Percentiles rank a stretch among this genome's conserved stretches.
phyloP scores from a whole-genome alignment of 1,140 invertebrate species.

The Zaprionus kolodkinae region DNA sequence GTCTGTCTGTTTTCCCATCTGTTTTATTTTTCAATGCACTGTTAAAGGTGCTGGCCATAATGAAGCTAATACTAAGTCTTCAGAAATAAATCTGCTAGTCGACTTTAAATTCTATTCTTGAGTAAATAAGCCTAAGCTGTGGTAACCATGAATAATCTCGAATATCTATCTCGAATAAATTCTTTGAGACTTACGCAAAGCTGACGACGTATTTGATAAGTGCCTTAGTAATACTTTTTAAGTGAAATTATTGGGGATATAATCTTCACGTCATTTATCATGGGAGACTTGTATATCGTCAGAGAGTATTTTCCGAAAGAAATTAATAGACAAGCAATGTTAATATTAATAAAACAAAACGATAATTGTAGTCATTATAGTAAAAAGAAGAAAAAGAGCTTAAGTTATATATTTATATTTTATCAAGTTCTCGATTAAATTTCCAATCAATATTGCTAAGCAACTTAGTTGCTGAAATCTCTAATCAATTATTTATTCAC shows the following conservation, averaged over 20 bases:
- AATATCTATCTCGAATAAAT: not conserved
- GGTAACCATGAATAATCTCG: not conserved
- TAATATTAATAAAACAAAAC: no score
- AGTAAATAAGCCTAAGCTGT: not conserved
- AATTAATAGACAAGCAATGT: not conserved
- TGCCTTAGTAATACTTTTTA: not conserved
- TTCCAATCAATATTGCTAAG: not conserved
- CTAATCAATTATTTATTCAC: not conserved
- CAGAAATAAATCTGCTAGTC: not conserved
- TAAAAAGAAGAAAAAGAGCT: no score
- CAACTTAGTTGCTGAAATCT: not conserved
- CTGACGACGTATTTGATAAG: not conserved
- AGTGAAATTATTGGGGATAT: not conserved
- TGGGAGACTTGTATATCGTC: not conserved
- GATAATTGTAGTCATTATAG: no score
- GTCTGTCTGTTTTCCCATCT: conserved; percentile 12
- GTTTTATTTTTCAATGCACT: conserved; percentile 3
- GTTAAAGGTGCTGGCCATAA: not conserved
- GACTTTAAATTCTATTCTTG: not conserved
- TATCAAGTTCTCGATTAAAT: not conserved
- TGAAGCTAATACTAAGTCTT: no score
- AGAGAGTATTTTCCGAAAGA: not conserved
- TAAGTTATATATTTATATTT: no score
- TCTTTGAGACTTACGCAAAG: not conserved
- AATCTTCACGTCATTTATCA: not conserved